phyloP scores from a whole-genome alignment of 2,888 invertebrate species.

The Mongoloraphidia duomilia region DNA sequence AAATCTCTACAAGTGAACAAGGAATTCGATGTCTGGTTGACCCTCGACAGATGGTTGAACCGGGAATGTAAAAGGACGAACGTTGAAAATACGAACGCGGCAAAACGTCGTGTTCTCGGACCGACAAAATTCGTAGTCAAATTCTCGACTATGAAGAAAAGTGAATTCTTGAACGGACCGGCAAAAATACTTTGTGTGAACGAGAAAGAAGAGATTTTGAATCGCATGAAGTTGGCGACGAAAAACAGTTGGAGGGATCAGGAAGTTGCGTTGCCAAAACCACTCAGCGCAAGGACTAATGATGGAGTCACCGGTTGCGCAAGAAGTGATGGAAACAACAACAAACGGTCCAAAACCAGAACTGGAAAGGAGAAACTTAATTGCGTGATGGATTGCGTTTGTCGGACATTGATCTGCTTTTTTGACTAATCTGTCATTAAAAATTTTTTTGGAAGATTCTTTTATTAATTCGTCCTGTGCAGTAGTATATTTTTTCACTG shows the following conservation, averaged over 20 bases:
- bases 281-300: background rate
- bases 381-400: background rate
- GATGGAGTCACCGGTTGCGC: too few relatives aligned
- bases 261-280: background rate
- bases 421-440: background rate
- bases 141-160: constrained; percentile 3
- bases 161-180: constrained; percentile 3
- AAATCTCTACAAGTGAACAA: background rate
- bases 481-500: too few relatives aligned
- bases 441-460: background rate
- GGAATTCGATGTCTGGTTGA: constrained; percentile 1
- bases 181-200: background rate
- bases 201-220: constrained; percentile 2
- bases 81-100: background rate
- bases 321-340: too few relatives aligned
- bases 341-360: background rate
- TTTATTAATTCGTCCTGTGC: too few relatives aligned
- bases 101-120: constrained; percentile 1
- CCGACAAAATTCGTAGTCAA: background rate
- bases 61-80: background rate
- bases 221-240: background rate
- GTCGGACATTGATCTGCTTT: background rate
- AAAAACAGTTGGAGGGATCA: background rate
- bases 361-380: background rate
- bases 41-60: constrained; percentile 2